Evolutionary conservation across 2,113 vertebrate species (phyloP), one percentile per base, ranked within the genome.

Genomic region (Calyptommatus sinebrachiatus): DNA sequence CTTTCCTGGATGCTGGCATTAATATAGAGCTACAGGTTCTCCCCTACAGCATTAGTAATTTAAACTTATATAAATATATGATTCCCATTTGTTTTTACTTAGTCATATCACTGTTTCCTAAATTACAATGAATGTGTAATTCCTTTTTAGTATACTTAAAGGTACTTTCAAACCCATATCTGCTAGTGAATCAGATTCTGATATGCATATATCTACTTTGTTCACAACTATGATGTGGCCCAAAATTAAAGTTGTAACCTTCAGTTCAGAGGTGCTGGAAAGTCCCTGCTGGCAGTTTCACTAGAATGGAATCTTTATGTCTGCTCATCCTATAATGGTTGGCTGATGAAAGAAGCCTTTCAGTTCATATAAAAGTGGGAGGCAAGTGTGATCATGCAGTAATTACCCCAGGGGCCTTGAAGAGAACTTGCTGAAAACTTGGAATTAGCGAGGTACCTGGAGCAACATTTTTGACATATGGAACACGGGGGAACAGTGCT

Each of bases 251-350:
- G 71, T 76, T 26, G 22, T 84, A 82, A 41, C 66, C 67, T 65
- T 71, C 12, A 1, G 76, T 70, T 73, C 72, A 26, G 20, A 85
- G 73, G 57, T 83, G 77, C 73, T 0, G 86, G 88, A 90, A 89
- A 89, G 89, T 84, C 84, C 85, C 86, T 41, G 81, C 84, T 79
- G 76, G 73, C 80, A 71, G 77, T 87, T 86, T 81, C 83, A 63
- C 46, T 86, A 79, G 83, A 90, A 92, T 88, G 86, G 89, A 89
- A 89, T 92, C 90, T 62, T 75, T 91, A 62, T 86, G 68, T 88
- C 85, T 89, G 87, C 81, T 87, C 74, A 0, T 82, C 86, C 48
- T 71, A 78, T 85, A 86, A 89, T 84, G 86, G 81, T 84, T 90
- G 90, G 83, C 84, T 91, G 89, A 86, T 88, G 89, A 91, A 86